Evolutionary conservation across 2,797 vertebrate species (phyloP).

Genomic region (Chloroceryle amazona): DNA sequence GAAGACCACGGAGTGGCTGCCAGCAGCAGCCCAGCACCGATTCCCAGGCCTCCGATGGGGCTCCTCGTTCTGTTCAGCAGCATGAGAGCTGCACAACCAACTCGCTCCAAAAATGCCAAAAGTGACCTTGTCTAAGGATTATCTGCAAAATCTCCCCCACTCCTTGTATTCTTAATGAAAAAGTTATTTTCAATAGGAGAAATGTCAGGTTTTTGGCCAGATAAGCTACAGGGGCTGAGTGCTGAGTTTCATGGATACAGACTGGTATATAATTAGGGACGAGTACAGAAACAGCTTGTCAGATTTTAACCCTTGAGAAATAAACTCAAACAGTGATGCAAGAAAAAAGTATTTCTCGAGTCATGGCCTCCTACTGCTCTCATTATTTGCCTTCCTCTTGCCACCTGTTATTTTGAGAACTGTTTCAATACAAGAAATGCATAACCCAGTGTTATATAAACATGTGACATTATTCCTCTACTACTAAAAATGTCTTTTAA

Average conservation of each 20-base stretch:
- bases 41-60: background rate
- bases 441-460: background rate
- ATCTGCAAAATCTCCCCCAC: background rate
- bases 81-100: background rate
- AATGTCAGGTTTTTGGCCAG: background rate
- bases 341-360: constrained; percentile 4
- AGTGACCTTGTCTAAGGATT: background rate
- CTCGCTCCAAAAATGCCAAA: background rate
- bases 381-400: background rate
- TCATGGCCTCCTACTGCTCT: background rate
- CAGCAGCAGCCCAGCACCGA: background rate
- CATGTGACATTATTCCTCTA: background rate
- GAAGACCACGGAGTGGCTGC: rapidly evolving
- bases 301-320: constrained; percentile 33
- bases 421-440: background rate
- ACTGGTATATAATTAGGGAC: background rate
- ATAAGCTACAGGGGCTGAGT: background rate
- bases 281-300: background rate
- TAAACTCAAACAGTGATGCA: background rate
- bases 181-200: background rate
- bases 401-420: constrained; percentile 39
- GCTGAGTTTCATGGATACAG: background rate
- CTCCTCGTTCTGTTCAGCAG: rapidly evolving
- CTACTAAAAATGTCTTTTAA: constrained; percentile 5
- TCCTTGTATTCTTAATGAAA: background rate